These are phyloP conservation scores for Corella eumyota DNA, from an alignment of 23 tunicate species.

Conservation along the genomic window DNA sequence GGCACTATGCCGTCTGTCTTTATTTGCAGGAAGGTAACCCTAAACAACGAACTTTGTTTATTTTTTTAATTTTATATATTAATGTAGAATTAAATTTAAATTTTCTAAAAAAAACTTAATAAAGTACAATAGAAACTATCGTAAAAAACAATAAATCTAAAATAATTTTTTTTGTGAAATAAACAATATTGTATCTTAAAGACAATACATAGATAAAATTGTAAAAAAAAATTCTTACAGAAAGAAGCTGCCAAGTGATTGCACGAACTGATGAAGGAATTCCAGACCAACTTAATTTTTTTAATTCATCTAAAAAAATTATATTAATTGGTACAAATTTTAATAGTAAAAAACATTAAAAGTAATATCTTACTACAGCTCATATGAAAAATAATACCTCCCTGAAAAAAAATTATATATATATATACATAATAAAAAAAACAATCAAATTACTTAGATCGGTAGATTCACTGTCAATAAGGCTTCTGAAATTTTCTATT, in stretches of 20 bases:
- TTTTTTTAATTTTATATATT: background rate
- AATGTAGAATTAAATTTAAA: background rate
- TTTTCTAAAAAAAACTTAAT: background rate
- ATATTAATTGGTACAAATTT: background rate
- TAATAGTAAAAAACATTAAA: too few species aligned
- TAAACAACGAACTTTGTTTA: too few species aligned
- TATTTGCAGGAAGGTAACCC: constrained; percentile 90
- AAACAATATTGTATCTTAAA: too few species aligned
- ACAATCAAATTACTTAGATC: constrained; percentile 41
- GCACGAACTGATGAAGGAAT: constrained; percentile 76
- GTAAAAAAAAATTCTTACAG: constrained; percentile 32
- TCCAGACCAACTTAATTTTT: constrained; percentile 82
- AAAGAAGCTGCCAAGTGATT: constrained; percentile 70
- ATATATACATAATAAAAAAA: too few species aligned
- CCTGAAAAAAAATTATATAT: too few species aligned
- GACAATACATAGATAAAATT: too few species aligned
- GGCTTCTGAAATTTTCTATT: constrained; percentile 41
- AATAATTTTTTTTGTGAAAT: background rate
- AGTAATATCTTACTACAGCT: too few species aligned
- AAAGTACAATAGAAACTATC: background rate
- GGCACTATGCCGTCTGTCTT: constrained; percentile 51
- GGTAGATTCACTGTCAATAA: constrained; percentile 43
- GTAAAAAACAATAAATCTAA: background rate
- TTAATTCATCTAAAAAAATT: constrained; percentile 38
- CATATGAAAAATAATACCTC: too few species aligned